Conservation (phyloP, 2,797 vertebrate genomes). For the Parauchenoglanis ngamensis region DNA sequence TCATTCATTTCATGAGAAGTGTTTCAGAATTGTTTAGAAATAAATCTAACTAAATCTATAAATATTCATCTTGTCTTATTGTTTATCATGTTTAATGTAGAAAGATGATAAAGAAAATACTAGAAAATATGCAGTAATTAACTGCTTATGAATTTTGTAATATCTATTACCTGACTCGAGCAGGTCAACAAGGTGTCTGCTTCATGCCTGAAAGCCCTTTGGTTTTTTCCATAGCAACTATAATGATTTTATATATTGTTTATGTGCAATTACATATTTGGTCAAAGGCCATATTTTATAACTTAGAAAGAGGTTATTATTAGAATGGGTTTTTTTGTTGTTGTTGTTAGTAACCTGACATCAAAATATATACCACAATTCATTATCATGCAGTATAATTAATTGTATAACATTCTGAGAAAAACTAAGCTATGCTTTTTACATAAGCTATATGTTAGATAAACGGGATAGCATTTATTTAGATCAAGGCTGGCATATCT, state of each 20-base stretch:
- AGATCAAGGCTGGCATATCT: not conserved
- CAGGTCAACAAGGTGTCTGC: not conserved
- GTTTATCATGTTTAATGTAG: not conserved
- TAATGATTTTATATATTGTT: not conserved
- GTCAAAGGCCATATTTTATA: not conserved
- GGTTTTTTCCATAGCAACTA: not conserved
- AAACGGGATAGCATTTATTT: not conserved
- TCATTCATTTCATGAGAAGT: not conserved
- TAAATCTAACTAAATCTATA: conserved; percentile 9
- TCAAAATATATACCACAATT: not conserved
- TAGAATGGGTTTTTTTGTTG: not conserved
- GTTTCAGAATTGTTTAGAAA: conserved; percentile 12
- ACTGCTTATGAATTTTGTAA: not conserved
- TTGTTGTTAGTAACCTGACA: not conserved
- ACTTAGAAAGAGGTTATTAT: not conserved
- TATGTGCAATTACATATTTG: not conserved
- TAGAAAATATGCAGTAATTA: not conserved
- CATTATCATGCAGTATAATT: not conserved
- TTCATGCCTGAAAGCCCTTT: not conserved
- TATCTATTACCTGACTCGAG: not conserved
- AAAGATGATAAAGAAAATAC: not conserved
- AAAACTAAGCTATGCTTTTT: not conserved
- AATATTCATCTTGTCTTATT: not conserved
- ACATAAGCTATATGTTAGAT: not conserved
- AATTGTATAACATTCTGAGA: not conserved